These are phyloP conservation scores for Acyrthosiphon pisum DNA, from an alignment of 1,140 invertebrate genomes.

Conservation along the genomic window DNA sequence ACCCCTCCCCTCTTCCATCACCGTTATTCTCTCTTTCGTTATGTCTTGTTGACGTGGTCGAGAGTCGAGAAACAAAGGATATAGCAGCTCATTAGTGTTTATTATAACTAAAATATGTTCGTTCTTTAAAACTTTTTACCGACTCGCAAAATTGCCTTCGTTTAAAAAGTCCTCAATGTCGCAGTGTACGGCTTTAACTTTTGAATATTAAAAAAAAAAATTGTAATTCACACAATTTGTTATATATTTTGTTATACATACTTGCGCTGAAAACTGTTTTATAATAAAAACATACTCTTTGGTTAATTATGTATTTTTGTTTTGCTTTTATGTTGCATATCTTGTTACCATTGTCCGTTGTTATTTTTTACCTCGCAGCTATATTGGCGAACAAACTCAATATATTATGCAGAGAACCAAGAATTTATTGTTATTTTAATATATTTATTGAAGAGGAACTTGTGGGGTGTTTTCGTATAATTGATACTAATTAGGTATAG, in stretches of 20 bases:
- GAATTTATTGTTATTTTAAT: neutral
- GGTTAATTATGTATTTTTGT: neutral
- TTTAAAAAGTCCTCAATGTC: neutral
- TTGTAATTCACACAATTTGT: neutral
- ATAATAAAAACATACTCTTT: neutral
- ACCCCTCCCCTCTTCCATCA: neutral
- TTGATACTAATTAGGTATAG: neutral
- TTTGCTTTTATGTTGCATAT: neutral
- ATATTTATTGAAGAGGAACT: neutral
- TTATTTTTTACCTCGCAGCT: neutral
- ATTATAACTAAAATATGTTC: conserved; percentile 14
- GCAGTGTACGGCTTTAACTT: neutral
- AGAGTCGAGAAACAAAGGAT: neutral
- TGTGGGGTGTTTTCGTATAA: neutral
- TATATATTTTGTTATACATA: neutral
- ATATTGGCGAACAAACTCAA: neutral
- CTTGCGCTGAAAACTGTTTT: no score
- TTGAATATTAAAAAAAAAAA: neutral
- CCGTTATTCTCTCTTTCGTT: neutral
- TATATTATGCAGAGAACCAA: neutral
- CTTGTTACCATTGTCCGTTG: neutral
- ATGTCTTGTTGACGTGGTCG: neutral
- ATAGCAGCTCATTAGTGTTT: conserved; percentile 26
- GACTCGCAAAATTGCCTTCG: neutral
- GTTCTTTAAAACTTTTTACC: neutral